Conservation (phyloP, 2,113 vertebrate species). For the Marcusenius ussheri region DNA sequence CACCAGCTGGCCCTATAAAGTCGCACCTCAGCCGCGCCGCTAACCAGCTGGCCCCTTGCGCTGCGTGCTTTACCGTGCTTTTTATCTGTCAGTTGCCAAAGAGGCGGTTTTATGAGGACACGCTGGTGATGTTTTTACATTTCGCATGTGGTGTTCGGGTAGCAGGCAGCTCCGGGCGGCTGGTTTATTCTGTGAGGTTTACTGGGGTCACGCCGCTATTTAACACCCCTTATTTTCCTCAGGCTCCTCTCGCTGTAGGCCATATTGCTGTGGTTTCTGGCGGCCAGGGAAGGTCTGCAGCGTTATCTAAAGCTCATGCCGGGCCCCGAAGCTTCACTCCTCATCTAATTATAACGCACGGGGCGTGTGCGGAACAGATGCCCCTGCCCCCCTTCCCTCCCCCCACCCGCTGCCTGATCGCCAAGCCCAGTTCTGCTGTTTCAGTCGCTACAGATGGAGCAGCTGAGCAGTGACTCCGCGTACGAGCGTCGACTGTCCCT, state of each 20-base stretch:
- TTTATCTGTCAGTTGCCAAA: background rate
- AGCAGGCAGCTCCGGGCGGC: background rate
- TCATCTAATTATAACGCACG: slow-evolving; percentile 65
- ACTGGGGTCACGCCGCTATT: background rate
- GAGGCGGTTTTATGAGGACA: background rate
- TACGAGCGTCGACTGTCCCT: background rate
- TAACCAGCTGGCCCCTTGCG: slow-evolving; percentile 34
- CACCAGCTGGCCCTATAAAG: background rate
- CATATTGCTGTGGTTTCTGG: slow-evolving; percentile 44
- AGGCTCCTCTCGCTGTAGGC: slow-evolving; percentile 11
- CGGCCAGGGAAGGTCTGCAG: slow-evolving; percentile 36
- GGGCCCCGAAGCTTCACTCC: slow-evolving; percentile 56
- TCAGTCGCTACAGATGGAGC: slow-evolving; percentile 50
- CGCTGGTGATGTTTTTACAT: slow-evolving; percentile 9
- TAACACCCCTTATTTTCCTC: slow-evolving; percentile 37
- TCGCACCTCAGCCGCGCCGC: background rate
- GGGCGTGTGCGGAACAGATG: slow-evolving; percentile 66
- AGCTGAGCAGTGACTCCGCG: slow-evolving; percentile 39
- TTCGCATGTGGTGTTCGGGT: background rate
- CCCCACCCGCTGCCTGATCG: slow-evolving; percentile 53
- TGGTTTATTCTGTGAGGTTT: background rate
- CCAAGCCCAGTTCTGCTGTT: slow-evolving; percentile 57
- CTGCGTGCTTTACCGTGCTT: slow-evolving; percentile 34
- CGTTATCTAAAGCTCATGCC: slow-evolving; percentile 51
- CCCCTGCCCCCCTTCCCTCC: slow-evolving; percentile 22